Evolutionary conservation across 2,797 vertebrate genomes (phyloP), one percentile per base, ranked within the genome.

Genomic region (Prionace glauca): DNA sequence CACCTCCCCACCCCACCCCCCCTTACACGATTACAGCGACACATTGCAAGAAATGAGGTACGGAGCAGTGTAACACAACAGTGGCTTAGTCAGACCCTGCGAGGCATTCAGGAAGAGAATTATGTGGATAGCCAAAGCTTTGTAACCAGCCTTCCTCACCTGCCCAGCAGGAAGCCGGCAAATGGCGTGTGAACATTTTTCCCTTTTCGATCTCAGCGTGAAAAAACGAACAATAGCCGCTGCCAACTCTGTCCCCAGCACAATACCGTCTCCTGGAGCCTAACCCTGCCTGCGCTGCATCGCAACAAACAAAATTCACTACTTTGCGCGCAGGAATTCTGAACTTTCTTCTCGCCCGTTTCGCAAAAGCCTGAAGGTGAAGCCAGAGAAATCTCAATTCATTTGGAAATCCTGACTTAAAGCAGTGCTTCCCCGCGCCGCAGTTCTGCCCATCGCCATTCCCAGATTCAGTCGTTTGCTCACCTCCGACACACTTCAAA

Each of bases 141-240:
- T 98, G 97, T 98, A 98, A 98, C 98, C 97, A 96, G 97, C 97
- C 98, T 98, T 98, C 98, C 98, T 97, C 97, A 98, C 96, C 96
- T 98, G 97, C 98, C 97, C 98, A 98, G 98, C 98, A 98, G 98
- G 98, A 98, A 97, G 97, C 98, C 98, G 97, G 97, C 97, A 96
- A 98, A 98, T 98, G 98, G 98, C 98, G 98, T 98, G 98, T 98
- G 98, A 99, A 99, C 97, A 97, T 98, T 98, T 97, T 98, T 98
- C 97, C 96, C 98, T 98, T 98, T 98, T 98, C 98, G 96, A 96
- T 97, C 97, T 98, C 97, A 97, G 98, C 98, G 98, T 96, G 97
- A 98, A 98, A 97, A 97, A 98, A 98, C 97, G 98, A 98, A 98
- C 98, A 99, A 99, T 98, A 97, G 98, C 97, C 97, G 97, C 97